Base-by-base conservation (phyloP, 2,797 vertebrate genomes). In the Enteromius fasciolatus region DNA sequence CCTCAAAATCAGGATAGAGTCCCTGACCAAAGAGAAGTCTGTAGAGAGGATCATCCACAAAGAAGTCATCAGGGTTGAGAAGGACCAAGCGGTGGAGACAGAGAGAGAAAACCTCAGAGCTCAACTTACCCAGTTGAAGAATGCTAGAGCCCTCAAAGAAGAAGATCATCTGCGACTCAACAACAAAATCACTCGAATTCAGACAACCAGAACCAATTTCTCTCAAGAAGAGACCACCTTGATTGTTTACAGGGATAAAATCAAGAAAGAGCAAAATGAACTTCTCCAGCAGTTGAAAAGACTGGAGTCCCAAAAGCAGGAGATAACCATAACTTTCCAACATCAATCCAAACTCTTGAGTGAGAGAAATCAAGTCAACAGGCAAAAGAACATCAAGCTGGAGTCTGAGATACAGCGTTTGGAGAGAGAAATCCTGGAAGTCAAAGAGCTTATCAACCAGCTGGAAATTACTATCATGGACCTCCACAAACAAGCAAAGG, bases 41-140 rank as follows among this genome's bases (percentile, higher is more conserved):
- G 80, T 96, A 20, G 97, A 98, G 89, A 99, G 95, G 90, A 96
- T 95, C 11, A 92, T 99, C 89, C 97, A 98, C 91, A 97, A 97
- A 90, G 98, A 99, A 75, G 95, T 99, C 54, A 96, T 99, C 83
- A 90, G 96, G 74, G 95, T 99, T 48, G 97, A 98, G 89, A 98
- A 97, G 89, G 98, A 99, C 87, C 96, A 88, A 4, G 91, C 87
- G 0, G 86, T 97, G 50, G 97, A 99, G 87, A 92, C 92, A 0
- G 96, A 99, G 85, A 93, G 96, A 78, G 91, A 95, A 23, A 95
- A 87, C 5, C 84, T 96, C 8, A 95, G 97, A 93, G 95, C 97
- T 20, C 87, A 91, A 15, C 92, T 97, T 33, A 88, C n/a, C n/a
- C 91, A 95, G 63, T 95, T 97, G 88, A 95, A 94, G 15, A 93